Evolutionary conservation across 2,797 vertebrate species (phyloP), one percentile per base, ranked within the genome.

Genomic region (Pelochelys cantorii): DNA sequence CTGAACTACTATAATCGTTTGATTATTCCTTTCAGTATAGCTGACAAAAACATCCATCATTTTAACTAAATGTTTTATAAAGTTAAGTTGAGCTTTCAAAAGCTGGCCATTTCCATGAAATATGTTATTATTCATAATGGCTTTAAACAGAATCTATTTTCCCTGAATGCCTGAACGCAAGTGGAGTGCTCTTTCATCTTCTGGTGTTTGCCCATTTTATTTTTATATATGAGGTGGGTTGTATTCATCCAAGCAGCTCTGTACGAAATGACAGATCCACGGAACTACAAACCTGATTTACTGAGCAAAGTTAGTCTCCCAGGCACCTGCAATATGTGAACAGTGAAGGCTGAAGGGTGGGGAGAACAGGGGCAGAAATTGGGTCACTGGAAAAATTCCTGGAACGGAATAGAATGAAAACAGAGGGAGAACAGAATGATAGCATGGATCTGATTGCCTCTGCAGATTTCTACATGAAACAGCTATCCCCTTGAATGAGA

Each of bases 31-130:
- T 94, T 93, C 91, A 59, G 65, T 79, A 42, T 74, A 86, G 54
- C 65, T 85, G 90, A 94, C 78, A 81, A 94, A 94, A 96, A 95
- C 77, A 96, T 88, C 85, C 88, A 85, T 90, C 77, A 92, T 75
- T 91, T 93, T 90, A 91, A 94, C 68, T 59, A 94, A 96, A 93
- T 93, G 88, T 92, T 95, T 95, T 71, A 78, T 85, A 81, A 95
- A 96, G 89, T 87, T 74, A 90, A 94, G 31, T 92, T 93, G 62
- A 81, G 83, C 85, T 93, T 96, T 95, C 94, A 57, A 86, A 94
- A 89, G 68, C 62, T 48, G 87, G 83, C 29, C 93, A 87, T 94
- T 92, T 93, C 87, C 79, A 57, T 93, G 87, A 97, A 97, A 95
- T 88, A 91, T 15, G 27, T 94, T 93, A 83, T 90, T 91, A 91